A percentile compares a stretch with the other conserved stretches of the same genome.
Evolutionary conservation across 2,888 invertebrate genomes (phyloP).

Genomic region (Cynaeus angustus): DNA sequence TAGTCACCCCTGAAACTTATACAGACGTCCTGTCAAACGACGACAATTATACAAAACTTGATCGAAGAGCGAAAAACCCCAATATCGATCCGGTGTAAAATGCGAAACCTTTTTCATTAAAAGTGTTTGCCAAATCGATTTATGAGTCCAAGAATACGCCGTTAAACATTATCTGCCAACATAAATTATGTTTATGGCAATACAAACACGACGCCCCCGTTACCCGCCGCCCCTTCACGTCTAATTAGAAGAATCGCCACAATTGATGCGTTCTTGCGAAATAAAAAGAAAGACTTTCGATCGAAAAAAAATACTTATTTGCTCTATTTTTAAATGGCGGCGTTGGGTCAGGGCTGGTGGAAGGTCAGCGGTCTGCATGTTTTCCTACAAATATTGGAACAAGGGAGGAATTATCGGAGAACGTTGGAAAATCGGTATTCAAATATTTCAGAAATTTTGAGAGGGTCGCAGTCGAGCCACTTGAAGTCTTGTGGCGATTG

Average conservation of each 20-base stretch:
- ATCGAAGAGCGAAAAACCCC: constrained; percentile 11
- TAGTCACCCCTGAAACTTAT: constrained; percentile 22
- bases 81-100: constrained; percentile 51
- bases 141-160: constrained; percentile 56
- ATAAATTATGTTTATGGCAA: constrained; percentile 60
- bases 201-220: constrained; percentile 54
- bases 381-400: constrained; percentile 11
- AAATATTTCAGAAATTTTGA: constrained; percentile 4
- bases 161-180: constrained; percentile 58
- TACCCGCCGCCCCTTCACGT: constrained; percentile 33
- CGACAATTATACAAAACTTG: constrained; percentile 48
- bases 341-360: background rate
- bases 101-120: constrained; percentile 60
- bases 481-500: background rate
- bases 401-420: constrained; percentile 1
- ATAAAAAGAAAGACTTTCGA: background rate
- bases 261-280: background rate
- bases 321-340: constrained; percentile 15
- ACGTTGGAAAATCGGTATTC: background rate
- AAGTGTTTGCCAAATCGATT: constrained; percentile 62
- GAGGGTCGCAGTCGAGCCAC: constrained; percentile 4
- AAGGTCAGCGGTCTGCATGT: constrained; percentile 11
- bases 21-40: constrained; percentile 26
- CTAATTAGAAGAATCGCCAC: constrained; percentile 52
- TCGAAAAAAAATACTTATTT: background rate